Conservation (phyloP, 2,113 vertebrate species). For the Acrocephalus arundinaceus region DNA sequence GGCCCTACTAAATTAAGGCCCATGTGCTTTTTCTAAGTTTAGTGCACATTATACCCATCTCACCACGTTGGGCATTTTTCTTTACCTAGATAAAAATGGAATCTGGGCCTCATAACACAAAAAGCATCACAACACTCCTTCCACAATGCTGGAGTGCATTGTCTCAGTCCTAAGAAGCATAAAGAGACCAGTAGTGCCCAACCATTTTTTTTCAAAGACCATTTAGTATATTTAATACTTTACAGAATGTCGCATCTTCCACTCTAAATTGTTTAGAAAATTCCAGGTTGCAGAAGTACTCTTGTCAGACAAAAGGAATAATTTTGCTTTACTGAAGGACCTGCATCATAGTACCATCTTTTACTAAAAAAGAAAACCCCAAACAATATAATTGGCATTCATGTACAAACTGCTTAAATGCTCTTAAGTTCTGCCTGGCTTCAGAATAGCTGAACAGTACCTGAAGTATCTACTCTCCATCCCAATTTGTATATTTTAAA, state of each 20-base stretch:
- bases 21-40: neutral
- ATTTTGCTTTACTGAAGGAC: constrained; percentile 12
- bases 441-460: constrained; percentile 61
- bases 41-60: neutral
- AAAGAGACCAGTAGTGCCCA: neutral
- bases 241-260: neutral
- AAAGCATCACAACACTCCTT: neutral
- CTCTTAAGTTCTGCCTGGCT: constrained; percentile 49
- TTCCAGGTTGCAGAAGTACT: neutral
- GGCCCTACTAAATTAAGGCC: neutral
- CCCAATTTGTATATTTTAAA: constrained; percentile 69
- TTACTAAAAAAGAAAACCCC: constrained; percentile 13
- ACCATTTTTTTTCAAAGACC: neutral
- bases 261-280: constrained; percentile 4
- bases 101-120: neutral
- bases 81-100: neutral
- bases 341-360: neutral
- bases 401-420: constrained; percentile 32
- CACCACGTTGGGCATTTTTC: neutral
- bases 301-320: neutral
- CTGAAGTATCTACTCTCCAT: constrained; percentile 45
- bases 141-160: accelerated
- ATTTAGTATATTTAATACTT: neutral
- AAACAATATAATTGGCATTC: constrained; percentile 53
- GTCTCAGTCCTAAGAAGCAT: neutral